These are phyloP conservation scores for Callinectes sapidus DNA, from an alignment of 2,888 invertebrate species.

Conservation along the genomic window DNA sequence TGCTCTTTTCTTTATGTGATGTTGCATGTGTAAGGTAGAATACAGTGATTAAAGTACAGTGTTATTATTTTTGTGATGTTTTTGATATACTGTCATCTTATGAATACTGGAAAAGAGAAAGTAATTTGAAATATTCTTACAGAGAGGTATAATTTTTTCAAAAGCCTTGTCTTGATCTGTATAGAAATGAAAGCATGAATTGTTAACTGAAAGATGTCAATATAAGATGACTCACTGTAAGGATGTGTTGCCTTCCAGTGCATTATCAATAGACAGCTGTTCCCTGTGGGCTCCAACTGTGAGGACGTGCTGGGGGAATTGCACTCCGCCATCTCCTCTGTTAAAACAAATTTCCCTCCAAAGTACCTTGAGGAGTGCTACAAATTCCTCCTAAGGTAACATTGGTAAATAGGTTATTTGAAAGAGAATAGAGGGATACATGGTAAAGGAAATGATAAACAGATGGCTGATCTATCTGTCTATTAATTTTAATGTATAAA, in stretches of 20 bases:
- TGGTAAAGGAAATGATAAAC: background rate
- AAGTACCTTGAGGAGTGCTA: background rate
- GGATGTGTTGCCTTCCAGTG: constrained; percentile 5
- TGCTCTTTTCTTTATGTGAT: no score
- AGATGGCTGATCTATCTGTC: background rate
- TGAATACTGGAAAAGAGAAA: no score
- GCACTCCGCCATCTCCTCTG: background rate
- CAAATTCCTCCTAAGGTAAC: background rate
- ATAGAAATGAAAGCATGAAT: no score
- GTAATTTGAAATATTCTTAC: no score
- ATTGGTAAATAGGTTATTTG: background rate
- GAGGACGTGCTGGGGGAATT: background rate
- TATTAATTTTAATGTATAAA: background rate
- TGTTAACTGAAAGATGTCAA: background rate
- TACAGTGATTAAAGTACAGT: no score
- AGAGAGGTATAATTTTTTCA: no score
- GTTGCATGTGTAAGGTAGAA: no score
- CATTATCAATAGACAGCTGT: background rate
- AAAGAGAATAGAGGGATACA: background rate
- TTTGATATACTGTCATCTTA: no score
- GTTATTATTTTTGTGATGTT: no score
- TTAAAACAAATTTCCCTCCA: background rate
- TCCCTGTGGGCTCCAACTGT: background rate
- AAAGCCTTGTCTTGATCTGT: no score
- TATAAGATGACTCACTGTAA: background rate